These are phyloP conservation scores for Drosophila tropicalis DNA, from an alignment of 1,140 invertebrate species.

Conservation along the genomic window DNA sequence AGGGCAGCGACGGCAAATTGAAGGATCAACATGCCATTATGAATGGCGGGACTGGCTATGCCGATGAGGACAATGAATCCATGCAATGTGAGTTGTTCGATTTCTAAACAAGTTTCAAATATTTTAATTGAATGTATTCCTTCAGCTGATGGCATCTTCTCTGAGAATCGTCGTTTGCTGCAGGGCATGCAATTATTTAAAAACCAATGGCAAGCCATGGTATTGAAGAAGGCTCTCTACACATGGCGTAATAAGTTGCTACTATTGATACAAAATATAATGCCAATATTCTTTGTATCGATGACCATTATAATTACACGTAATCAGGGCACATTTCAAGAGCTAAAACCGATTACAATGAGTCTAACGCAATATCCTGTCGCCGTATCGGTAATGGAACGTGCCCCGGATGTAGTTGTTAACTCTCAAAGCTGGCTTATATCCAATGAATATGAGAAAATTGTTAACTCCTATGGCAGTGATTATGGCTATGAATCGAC, in stretches of 20 bases:
- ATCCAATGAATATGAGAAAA: slow-evolving; percentile 44
- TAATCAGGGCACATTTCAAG: slow-evolving; percentile 36
- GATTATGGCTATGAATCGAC: slow-evolving; percentile 40
- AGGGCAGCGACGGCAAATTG: slow-evolving; percentile 28
- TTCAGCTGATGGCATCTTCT: slow-evolving; percentile 58
- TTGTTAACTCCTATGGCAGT: slow-evolving; percentile 47
- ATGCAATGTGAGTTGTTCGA: slow-evolving; percentile 61
- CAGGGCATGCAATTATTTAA: slow-evolving; percentile 48
- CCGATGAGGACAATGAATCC: slow-evolving; percentile 61
- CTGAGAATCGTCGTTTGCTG: slow-evolving; percentile 48
- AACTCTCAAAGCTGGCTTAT: not conserved
- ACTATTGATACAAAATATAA: slow-evolving; percentile 85
- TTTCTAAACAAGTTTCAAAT: no score
- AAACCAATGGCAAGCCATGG: slow-evolving; percentile 87
- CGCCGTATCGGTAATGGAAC: slow-evolving; percentile 63
- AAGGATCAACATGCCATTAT: slow-evolving; percentile 45
- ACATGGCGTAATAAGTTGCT: slow-evolving; percentile 85
- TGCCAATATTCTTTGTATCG: slow-evolving; percentile 86
- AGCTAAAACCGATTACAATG: slow-evolving; percentile 58
- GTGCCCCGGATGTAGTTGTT: not conserved
- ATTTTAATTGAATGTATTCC: no score
- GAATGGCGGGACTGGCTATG: slow-evolving; percentile 44
- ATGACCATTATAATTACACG: slow-evolving; percentile 84
- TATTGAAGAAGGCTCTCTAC: slow-evolving; percentile 86
- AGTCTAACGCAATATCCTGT: slow-evolving; percentile 53